A percentile compares a stretch with the other conserved stretches of the same genome.
Evolutionary conservation across 2,888 invertebrate genomes (phyloP).

Genomic region (Epinotia bilunana): DNA sequence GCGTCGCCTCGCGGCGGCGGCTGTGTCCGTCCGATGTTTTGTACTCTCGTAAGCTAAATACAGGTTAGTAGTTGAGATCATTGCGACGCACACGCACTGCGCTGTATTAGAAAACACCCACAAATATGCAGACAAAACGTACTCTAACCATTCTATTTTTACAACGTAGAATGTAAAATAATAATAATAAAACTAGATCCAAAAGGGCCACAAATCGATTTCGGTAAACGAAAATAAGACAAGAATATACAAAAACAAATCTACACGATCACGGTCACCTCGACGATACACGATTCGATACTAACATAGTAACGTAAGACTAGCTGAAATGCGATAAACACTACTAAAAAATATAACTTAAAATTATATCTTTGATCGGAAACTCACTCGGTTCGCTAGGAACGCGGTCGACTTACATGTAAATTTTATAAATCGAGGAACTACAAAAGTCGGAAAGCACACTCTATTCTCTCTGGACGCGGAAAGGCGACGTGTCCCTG

Average conservation of each 20-base stretch:
- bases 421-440: slow-evolving; percentile 67
- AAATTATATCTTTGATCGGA: slow-evolving; percentile 83
- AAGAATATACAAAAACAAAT: slow-evolving; percentile 77
- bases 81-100: slow-evolving; percentile 74
- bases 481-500: slow-evolving; percentile 61
- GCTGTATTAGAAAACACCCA: slow-evolving; percentile 79
- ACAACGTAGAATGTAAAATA: slow-evolving; percentile 67
- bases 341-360: slow-evolving; percentile 78
- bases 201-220: slow-evolving; percentile 54
- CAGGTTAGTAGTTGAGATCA: slow-evolving; percentile 84
- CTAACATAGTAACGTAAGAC: slow-evolving; percentile 82
- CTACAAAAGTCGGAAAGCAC: slow-evolving; percentile 75
- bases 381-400: slow-evolving; percentile 77
- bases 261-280: slow-evolving; percentile 73
- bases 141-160: slow-evolving; percentile 70
- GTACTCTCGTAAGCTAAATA: slow-evolving; percentile 80
- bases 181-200: slow-evolving; percentile 67
- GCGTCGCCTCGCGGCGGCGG: slow-evolving; percentile 49
- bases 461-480: slow-evolving; percentile 46
- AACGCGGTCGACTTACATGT: slow-evolving; percentile 47
- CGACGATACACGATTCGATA: slow-evolving; percentile 72
- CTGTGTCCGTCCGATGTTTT: slow-evolving; percentile 62
- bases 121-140: slow-evolving; percentile 80
- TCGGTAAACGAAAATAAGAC: slow-evolving; percentile 69
- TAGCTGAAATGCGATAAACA: slow-evolving; percentile 84